phyloP scores from a whole-genome alignment of 2,113 vertebrate genomes.

The Saguinus imperator region DNA sequence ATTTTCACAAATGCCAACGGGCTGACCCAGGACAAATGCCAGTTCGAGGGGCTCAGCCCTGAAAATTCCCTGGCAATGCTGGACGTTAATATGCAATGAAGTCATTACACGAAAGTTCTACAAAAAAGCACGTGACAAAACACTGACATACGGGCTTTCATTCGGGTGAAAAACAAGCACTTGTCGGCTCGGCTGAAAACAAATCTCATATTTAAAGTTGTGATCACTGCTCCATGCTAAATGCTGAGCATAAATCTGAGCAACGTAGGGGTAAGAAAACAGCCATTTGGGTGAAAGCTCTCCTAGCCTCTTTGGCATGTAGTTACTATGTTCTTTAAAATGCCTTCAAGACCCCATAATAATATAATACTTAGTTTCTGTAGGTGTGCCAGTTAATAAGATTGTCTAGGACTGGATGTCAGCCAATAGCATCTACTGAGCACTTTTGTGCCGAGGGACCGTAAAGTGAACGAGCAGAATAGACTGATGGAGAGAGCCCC shows the following conservation, averaged over 20 bases:
- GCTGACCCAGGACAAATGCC: background rate
- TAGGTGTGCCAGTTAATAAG: background rate
- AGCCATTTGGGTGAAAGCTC: too few relatives aligned
- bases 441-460: background rate
- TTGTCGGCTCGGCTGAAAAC: background rate
- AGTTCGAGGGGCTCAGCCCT: background rate
- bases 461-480: background rate
- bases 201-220: background rate
- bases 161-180: background rate
- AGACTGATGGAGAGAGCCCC: background rate
- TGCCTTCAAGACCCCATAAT: background rate
- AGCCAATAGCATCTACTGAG: background rate
- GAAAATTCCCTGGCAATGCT: background rate
- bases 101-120: background rate
- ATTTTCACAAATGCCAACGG: background rate
- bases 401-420: background rate
- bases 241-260: background rate
- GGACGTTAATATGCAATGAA: background rate
- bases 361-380: background rate
- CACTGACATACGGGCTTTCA: accelerated
- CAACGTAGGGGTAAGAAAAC: background rate
- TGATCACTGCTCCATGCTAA: background rate
- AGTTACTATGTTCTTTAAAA: background rate
- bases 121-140: background rate
- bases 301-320: too few relatives aligned